Evolutionary conservation across 2,113 vertebrate species (phyloP).

Genomic region (Anguilla japonica): DNA sequence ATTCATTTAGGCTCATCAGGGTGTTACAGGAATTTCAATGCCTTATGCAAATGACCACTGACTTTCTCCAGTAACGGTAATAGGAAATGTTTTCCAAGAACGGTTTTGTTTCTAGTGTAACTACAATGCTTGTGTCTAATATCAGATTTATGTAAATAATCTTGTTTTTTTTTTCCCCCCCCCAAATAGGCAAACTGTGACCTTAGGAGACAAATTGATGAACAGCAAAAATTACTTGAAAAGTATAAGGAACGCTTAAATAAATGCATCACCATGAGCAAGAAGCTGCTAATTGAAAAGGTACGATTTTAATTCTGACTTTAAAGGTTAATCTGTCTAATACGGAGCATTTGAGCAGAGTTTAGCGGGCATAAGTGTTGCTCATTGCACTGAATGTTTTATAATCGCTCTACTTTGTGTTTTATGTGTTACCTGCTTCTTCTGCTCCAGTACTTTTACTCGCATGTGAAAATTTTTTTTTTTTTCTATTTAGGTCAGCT

Average conservation of each 20-base stretch:
- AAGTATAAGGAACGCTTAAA: slow-evolving; percentile 99
- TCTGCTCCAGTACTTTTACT: too few species aligned
- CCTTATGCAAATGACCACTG: not conserved
- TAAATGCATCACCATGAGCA: slow-evolving; percentile 99
- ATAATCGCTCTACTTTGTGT: too few species aligned
- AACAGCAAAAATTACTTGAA: slow-evolving; percentile 99
- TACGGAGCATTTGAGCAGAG: too few species aligned
- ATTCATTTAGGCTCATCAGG: too few species aligned
- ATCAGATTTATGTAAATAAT: not conserved
- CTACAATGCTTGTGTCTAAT: not conserved
- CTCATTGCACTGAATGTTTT: too few species aligned
- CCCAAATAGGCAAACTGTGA: slow-evolving; percentile 92
- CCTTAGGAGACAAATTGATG: slow-evolving; percentile 99
- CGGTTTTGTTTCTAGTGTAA: too few species aligned
- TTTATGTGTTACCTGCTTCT: too few species aligned
- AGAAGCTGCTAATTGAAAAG: slow-evolving; percentile 99
- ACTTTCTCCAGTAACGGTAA: not conserved
- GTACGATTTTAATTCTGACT: slow-evolving; percentile 56
- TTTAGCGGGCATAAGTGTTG: too few species aligned
- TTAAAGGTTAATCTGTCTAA: not conserved
- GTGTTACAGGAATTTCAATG: not conserved
- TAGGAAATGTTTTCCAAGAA: not conserved
- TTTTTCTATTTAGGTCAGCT: too few species aligned
- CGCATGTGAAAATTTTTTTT: too few species aligned
- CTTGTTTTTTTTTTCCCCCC: slow-evolving; percentile 15